Evolutionary conservation across 2,113 vertebrate species (phyloP).

Genomic region (Heterochromis multidens): DNA sequence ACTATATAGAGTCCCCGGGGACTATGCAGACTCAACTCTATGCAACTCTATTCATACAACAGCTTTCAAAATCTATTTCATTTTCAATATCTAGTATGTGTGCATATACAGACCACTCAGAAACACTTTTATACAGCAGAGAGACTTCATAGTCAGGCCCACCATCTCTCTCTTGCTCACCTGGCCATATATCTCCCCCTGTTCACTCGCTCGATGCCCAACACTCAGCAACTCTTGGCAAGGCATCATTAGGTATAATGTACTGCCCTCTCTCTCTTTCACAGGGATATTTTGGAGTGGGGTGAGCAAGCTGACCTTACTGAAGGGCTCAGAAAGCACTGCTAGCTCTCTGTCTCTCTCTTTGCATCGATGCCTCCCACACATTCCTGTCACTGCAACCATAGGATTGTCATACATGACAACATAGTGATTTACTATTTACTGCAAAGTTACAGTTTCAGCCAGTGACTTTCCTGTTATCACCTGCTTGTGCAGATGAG

Average conservation of each 20-base stretch:
- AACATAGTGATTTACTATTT: background rate
- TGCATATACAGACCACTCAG: background rate
- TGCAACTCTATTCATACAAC: background rate
- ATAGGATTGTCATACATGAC: background rate
- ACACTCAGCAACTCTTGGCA: conserved; percentile 68
- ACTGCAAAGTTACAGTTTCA: background rate
- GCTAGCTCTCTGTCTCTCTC: conserved; percentile 1
- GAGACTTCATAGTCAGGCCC: conserved; percentile 35
- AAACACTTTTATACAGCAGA: background rate
- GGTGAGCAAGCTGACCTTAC: conserved; percentile 58
- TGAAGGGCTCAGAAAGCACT: conserved; percentile 35
- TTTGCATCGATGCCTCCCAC: background rate
- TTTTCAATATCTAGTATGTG: background rate
- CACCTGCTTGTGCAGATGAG: background rate
- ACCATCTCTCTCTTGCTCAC: background rate
- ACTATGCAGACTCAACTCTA: background rate
- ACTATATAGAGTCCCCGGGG: background rate
- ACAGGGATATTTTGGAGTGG: conserved; percentile 56
- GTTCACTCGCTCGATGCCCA: conserved; percentile 33
- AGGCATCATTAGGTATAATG: conserved; percentile 72
- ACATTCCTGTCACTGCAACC: background rate
- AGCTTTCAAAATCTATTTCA: background rate
- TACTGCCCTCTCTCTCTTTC: conserved; percentile 36
- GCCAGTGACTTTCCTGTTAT: background rate
- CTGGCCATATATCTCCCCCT: conserved; percentile 52